Conservation (phyloP, 2,888 invertebrate genomes). For the Cantharis rustica region DNA sequence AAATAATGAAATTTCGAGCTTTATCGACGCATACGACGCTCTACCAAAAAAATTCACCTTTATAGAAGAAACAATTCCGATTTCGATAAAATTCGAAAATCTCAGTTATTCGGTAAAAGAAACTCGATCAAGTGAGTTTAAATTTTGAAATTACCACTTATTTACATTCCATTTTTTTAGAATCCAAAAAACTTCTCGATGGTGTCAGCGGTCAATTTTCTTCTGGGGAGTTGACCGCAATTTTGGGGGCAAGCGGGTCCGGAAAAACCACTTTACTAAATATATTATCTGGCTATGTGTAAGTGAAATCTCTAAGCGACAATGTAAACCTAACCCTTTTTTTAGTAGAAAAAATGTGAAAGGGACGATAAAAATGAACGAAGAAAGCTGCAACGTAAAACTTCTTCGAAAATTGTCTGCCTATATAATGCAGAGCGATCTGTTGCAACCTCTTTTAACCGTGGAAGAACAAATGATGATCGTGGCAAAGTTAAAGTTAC, state of each 20-base stretch:
- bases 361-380: neutral
- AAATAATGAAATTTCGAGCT: neutral
- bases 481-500: neutral
- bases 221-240: slow-evolving; percentile 69
- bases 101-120: slow-evolving; percentile 61
- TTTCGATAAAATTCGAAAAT: slow-evolving; percentile 66
- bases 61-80: slow-evolving; percentile 57
- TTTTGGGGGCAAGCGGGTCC: slow-evolving; percentile 79
- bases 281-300: slow-evolving; percentile 78
- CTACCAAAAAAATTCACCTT: neutral
- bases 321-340: too few relatives aligned
- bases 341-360: neutral
- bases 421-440: neutral
- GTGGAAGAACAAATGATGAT: neutral
- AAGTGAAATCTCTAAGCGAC: slow-evolving; percentile 45
- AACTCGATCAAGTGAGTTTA: slow-evolving; percentile 39
- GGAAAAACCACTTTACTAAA: slow-evolving; percentile 77
- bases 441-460: neutral
- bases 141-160: too few relatives aligned
- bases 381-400: neutral
- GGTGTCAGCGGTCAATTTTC: slow-evolving; percentile 64
- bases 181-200: slow-evolving; percentile 58
- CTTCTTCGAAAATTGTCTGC: neutral
- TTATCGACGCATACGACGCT: neutral
- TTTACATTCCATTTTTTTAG: slow-evolving; percentile 49